Conservation (phyloP, 2,113 vertebrate species). For the Theropithecus gelada region DNA sequence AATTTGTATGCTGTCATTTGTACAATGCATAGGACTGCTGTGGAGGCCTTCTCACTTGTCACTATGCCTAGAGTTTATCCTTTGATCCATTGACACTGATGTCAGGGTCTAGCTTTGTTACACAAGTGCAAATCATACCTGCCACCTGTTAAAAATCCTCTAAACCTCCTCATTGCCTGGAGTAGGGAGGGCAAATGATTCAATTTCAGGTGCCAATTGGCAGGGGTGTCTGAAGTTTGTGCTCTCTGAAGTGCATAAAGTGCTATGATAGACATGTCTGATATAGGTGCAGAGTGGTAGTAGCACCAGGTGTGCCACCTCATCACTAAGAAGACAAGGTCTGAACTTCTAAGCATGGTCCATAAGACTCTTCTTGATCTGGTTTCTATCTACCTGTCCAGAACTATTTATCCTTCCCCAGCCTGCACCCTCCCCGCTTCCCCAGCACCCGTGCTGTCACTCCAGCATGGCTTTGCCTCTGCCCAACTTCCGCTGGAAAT, state of each 20-base stretch:
- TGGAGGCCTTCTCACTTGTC: background rate
- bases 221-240: background rate
- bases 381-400: background rate
- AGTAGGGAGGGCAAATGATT: background rate
- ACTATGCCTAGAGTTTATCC: background rate
- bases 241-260: background rate
- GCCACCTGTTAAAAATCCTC: background rate
- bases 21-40: fast-evolving
- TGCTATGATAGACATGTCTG: background rate
- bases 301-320: background rate
- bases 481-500: background rate
- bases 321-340: background rate
- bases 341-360: background rate
- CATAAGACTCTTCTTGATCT: background rate
- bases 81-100: no score
- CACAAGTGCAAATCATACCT: background rate
- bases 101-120: background rate
- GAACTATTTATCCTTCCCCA: background rate
- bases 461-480: background rate
- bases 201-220: background rate
- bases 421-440: background rate
- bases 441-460: background rate
- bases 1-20: no score
- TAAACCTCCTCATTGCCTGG: background rate
- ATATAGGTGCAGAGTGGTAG: background rate